Evolutionary conservation across 2,113 vertebrate genomes (phyloP).

Genomic region (Silurus meridionalis): DNA sequence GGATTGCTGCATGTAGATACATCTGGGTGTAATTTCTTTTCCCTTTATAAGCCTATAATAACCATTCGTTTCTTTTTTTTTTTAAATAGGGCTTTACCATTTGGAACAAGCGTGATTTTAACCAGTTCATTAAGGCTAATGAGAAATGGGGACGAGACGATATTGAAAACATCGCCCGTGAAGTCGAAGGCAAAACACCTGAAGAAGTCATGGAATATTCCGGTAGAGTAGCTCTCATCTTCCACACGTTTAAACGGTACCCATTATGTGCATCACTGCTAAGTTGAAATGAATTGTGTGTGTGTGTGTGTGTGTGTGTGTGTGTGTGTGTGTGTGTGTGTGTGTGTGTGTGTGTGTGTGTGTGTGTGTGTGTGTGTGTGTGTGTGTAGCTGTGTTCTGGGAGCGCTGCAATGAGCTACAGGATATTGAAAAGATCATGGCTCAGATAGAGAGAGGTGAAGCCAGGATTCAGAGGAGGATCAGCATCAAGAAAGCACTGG

Average conservation of each 20-base stretch:
- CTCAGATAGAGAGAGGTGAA: conserved; percentile 98
- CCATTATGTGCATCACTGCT: neutral
- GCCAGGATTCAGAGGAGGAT: conserved; percentile 97
- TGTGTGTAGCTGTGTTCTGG: conserved; percentile 90
- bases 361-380: conserved; percentile 33
- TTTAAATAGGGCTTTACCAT: conserved; percentile 90
- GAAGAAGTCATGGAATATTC: conserved; percentile 99
- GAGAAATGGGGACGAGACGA: conserved; percentile 99
- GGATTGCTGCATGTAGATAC: too few species aligned
- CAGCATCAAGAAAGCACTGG: conserved; percentile 97
- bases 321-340: conserved; percentile 41
- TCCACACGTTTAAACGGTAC: neutral
- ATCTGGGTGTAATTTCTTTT: neutral
- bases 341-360: conserved; percentile 41
- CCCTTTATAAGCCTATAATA: neutral
- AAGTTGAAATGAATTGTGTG: neutral
- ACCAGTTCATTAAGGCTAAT: conserved; percentile 99
- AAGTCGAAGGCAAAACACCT: conserved; percentile 96
- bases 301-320: conserved; percentile 37
- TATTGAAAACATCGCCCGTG: conserved; percentile 96
- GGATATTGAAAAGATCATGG: conserved; percentile 99
- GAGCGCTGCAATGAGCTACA: conserved; percentile 98
- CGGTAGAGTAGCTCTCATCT: conserved; percentile 69
- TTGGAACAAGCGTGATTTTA: conserved; percentile 99
- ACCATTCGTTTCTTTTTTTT: neutral